Percentiles rank a stretch among this genome's conserved stretches.
These are phyloP conservation scores for Protobothrops mucrosquamatus DNA, from an alignment of 2,113 vertebrate species.

Conservation along the genomic window DNA sequence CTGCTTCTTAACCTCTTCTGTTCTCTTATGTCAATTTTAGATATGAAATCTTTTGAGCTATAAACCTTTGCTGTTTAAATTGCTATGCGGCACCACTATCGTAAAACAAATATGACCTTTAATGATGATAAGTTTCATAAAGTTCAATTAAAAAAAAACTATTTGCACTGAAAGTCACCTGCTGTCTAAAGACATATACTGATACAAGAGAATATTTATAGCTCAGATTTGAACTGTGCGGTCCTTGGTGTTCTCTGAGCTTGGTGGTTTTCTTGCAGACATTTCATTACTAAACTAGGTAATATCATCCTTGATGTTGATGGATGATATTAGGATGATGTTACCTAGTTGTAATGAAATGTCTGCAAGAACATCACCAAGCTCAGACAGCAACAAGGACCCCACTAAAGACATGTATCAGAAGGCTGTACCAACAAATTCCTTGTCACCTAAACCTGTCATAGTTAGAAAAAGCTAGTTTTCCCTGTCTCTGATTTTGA, in stretches of 20 bases:
- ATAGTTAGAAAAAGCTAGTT: not conserved
- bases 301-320: not conserved
- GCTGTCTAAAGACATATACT: not conserved
- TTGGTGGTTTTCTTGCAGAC: not conserved
- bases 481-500: not conserved
- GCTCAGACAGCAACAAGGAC: not conserved
- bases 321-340: not conserved
- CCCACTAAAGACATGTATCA: not conserved
- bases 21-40: not conserved
- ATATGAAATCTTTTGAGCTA: not conserved
- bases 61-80: not conserved
- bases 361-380: not conserved
- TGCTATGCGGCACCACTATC: not conserved
- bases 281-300: not conserved
- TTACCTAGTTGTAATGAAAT: not conserved
- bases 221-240: not conserved
- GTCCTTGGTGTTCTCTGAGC: not conserved
- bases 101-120: not conserved
- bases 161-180: not conserved
- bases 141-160: not conserved
- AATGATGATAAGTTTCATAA: not conserved
- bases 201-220: not conserved
- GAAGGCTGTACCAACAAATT: not conserved
- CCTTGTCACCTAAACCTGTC: not conserved
- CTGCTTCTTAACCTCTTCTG: not conserved